These are phyloP conservation scores for Cylloceria caligata DNA, from an alignment of 2,888 invertebrate genomes.

Conservation along the genomic window DNA sequence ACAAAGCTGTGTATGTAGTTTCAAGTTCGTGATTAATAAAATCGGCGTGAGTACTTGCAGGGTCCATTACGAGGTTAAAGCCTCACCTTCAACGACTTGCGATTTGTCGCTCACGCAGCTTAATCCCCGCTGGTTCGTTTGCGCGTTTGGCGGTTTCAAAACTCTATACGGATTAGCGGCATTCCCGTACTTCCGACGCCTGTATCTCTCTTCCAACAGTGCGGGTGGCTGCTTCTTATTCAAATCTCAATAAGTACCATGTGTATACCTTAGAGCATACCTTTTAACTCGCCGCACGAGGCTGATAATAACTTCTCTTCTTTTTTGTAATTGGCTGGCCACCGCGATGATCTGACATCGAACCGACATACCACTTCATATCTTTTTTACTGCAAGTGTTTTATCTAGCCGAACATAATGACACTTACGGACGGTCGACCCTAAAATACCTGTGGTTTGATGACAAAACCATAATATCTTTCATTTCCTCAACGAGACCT, in stretches of 20 bases:
- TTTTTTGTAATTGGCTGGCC: conserved; percentile 1
- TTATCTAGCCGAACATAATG: conserved; percentile 46
- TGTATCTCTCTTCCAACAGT: neutral
- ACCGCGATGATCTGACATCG: neutral
- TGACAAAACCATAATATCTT: conserved; percentile 35
- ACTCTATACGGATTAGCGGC: conserved; percentile 58
- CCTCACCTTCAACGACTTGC: conserved; percentile 40
- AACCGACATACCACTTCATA: neutral
- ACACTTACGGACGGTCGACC: conserved; percentile 21
- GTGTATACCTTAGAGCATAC: conserved; percentile 13
- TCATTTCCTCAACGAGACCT: conserved; percentile 40
- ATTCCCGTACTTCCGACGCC: conserved; percentile 62
- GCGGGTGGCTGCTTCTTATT: conserved; percentile 53
- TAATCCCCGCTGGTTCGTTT: conserved; percentile 26
- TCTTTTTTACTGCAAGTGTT: conserved; percentile 14
- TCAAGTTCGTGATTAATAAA: conserved; percentile 36
- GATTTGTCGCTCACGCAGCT: conserved; percentile 36
- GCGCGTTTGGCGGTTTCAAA: conserved; percentile 40
- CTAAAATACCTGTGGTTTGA: conserved; percentile 32
- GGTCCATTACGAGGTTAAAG: conserved; percentile 64
- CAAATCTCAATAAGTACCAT: conserved; percentile 46
- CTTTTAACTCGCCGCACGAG: conserved; percentile 42
- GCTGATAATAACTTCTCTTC: neutral
- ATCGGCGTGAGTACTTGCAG: conserved; percentile 3
- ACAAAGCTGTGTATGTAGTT: conserved; percentile 15